A percentile compares a stretch with the other conserved stretches of the same genome.
phyloP scores from a whole-genome alignment of 2,888 invertebrate genomes.

The Coelopa pilipes region DNA sequence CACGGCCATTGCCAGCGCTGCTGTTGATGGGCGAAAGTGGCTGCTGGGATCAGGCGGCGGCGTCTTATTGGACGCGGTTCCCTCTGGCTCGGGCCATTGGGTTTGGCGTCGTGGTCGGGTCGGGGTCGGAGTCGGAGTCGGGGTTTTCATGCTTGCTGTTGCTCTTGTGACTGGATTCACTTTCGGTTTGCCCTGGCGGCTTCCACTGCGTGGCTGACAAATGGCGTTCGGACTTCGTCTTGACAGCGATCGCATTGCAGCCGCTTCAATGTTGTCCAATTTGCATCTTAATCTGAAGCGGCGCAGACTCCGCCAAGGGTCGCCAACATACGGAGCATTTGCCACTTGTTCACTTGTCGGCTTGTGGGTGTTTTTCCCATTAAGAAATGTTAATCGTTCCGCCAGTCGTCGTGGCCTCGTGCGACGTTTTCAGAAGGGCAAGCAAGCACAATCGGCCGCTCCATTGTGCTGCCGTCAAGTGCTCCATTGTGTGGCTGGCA shows the following conservation, averaged over 20 bases:
- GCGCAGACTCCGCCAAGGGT: neutral
- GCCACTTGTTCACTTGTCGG: too few relatives aligned
- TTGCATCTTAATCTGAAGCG: slow-evolving; percentile 18
- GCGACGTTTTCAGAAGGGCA: neutral
- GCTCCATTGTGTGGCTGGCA: neutral
- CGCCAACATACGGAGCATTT: neutral
- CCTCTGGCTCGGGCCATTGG: neutral
- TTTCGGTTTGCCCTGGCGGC: neutral
- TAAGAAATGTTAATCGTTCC: slow-evolving; percentile 8
- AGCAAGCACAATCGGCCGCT: neutral
- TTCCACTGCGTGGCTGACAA: neutral
- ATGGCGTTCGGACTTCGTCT: slow-evolving; percentile 2
- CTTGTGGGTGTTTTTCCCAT: slow-evolving; percentile 24
- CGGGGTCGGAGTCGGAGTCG: too few relatives aligned
- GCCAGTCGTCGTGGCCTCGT: too few relatives aligned
- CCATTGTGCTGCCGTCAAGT: neutral
- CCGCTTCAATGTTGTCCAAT: slow-evolving; percentile 3
- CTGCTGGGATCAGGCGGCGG: neutral
- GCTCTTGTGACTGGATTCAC: neutral
- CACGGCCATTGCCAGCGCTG: neutral
- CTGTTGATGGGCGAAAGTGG: slow-evolving; percentile 27
- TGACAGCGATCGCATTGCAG: neutral
- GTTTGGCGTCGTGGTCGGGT: neutral
- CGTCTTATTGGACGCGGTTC: slow-evolving; percentile 2
- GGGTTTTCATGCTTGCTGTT: neutral